Base-by-base conservation (phyloP, 2,888 invertebrate genomes). In the Blastobasis adustella region DNA sequence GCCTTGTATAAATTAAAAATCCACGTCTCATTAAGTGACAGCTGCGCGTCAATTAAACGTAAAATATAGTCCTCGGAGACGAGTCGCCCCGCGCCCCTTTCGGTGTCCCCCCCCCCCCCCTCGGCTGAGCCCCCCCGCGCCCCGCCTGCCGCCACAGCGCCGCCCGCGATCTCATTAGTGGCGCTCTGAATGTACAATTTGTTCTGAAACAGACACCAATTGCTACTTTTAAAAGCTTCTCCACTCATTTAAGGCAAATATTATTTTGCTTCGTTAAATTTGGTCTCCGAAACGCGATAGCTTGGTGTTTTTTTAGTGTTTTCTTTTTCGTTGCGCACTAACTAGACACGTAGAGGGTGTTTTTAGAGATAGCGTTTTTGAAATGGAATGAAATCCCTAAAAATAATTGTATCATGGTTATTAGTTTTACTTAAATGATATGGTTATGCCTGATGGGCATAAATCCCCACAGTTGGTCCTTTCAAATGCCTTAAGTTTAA, bases 11-110 rank as follows among this genome's bases (percentile, higher is more conserved):
- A 23, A 23, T 23, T 23, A 77, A 82, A 79, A 82, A 79, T 74
- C 75, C 69, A 73, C 73, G 76, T 79, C 83, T 86, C 82, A 83
- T 85, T 85, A 85, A 73, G 77, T 81, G 85, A 84, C 84, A 81
- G 83, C 82, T 79, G 82, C 72, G 84, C 82, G 82, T 85, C 86
- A 86, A 85, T 86, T 86, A 86, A 84, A 82, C 79, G 77, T 84
- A 81, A 86, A 86, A 85, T 86, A 87, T 83, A 77, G 84, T 78
- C 81, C 76, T 73, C 62, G 71, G 78, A 76, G 78, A 78, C 75
- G 73, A 63, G 55, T 49, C 53, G 23, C 41, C 47, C 56, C 59
- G 48, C 53, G 47, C 44, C 38, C n/a, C 51, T 47, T 46, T 55
- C 48, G 49, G 48, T 41, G 42, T 50, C 51, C 54, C 46, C 50